Evolutionary conservation across 2,113 vertebrate species (phyloP).

Genomic region (Albula goreensis): DNA sequence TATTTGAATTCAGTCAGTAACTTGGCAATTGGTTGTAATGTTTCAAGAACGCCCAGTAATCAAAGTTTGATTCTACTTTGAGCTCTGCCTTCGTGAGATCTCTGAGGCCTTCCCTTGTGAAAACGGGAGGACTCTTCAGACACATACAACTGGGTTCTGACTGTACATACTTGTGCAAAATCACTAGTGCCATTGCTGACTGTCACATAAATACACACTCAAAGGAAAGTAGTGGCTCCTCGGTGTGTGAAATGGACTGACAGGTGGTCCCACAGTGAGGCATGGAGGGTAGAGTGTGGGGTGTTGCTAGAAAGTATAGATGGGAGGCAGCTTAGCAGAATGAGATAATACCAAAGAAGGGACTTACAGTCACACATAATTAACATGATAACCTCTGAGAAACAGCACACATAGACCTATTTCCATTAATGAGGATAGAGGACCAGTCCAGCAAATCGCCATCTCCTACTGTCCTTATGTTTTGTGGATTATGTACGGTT

Average conservation of each 20-base stretch:
- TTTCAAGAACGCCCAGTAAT: too few species aligned
- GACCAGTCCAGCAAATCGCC: slow-evolving; percentile 24
- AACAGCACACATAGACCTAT: not conserved
- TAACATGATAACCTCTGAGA: slow-evolving; percentile 41
- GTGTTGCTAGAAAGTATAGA: slow-evolving; percentile 33
- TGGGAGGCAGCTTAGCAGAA: slow-evolving; percentile 30
- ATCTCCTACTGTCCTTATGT: slow-evolving; percentile 19
- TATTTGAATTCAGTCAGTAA: too few species aligned
- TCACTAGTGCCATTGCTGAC: too few species aligned
- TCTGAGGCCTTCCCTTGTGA: too few species aligned
- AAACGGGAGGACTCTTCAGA: too few species aligned
- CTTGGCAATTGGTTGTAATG: too few species aligned
- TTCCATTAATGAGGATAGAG: not conserved
- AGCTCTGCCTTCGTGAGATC: too few species aligned
- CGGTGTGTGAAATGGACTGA: not conserved
- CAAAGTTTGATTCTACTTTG: too few species aligned
- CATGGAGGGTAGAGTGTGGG: not conserved
- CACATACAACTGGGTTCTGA: not conserved
- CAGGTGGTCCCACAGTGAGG: not conserved
- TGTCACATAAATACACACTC: too few species aligned
- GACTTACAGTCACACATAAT: slow-evolving; percentile 52
- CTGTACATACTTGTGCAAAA: too few species aligned
- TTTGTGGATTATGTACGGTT: slow-evolving; percentile 20
- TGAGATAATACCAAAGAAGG: slow-evolving; percentile 14
- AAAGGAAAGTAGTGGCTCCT: not conserved